A percentile compares a stretch with the other conserved stretches of the same genome.
These are phyloP conservation scores for Cygnus olor DNA, from an alignment of 2,797 vertebrate species.

Conservation along the genomic window DNA sequence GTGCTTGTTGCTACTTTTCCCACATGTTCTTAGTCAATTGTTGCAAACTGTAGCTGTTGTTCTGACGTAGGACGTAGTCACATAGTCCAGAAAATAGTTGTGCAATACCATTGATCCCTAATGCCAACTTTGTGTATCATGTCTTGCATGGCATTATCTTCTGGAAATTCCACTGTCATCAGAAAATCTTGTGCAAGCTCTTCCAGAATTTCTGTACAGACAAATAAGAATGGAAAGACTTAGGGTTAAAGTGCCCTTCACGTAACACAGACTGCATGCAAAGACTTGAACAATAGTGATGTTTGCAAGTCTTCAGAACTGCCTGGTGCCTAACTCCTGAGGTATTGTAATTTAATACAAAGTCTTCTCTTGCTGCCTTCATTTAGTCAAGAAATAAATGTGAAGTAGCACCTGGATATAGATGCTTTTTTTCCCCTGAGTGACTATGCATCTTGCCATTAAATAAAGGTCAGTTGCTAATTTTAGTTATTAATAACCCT, in stretches of 20 bases:
- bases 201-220: not conserved
- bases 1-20: not conserved
- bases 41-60: not conserved
- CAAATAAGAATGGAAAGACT: not conserved
- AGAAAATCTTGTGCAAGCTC: not conserved
- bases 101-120: not conserved
- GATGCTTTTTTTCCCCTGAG: fast-evolving
- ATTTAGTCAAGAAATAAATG: not conserved
- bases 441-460: not conserved
- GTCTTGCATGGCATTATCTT: not conserved
- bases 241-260: not conserved
- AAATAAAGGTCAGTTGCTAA: not conserved
- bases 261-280: not conserved
- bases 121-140: not conserved
- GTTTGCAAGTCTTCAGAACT: not conserved
- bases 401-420: not conserved
- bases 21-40: not conserved
- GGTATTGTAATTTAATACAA: not conserved
- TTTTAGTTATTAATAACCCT: not conserved
- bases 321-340: not conserved
- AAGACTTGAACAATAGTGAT: not conserved
- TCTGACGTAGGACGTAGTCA: not conserved
- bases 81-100: not conserved
- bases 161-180: not conserved
- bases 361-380: not conserved